A percentile compares a stretch with the other conserved stretches of the same genome.
Evolutionary conservation across 2,113 vertebrate species (phyloP).

Genomic region (Ellobius talpinus): DNA sequence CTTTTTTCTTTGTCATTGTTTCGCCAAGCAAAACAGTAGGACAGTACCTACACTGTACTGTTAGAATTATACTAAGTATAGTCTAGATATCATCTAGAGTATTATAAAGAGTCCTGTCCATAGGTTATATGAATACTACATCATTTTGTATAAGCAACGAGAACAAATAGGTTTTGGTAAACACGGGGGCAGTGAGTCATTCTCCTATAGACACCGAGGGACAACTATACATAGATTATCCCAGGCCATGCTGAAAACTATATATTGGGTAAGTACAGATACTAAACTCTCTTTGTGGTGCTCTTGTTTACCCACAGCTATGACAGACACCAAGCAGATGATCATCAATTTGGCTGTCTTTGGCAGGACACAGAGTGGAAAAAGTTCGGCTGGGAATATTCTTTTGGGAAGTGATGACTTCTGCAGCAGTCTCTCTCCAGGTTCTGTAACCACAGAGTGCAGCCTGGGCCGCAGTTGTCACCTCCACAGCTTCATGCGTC

Average conservation of each 20-base stretch:
- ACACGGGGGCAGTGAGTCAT: not conserved
- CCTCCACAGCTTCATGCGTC: slow-evolving; percentile 80
- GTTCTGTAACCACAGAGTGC: slow-evolving; percentile 83
- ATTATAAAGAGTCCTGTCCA: not conserved
- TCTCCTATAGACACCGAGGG: not conserved
- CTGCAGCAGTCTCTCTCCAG: slow-evolving; percentile 78
- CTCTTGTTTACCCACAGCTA: slow-evolving; percentile 43
- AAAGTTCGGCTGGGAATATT: slow-evolving; percentile 91
- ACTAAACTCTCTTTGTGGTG: not conserved
- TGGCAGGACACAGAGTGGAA: slow-evolving; percentile 89
- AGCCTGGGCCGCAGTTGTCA: slow-evolving; percentile 78
- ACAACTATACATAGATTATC: not conserved
- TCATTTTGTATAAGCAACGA: not conserved
- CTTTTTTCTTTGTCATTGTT: not conserved
- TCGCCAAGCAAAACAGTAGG: not conserved
- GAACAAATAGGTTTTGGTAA: not conserved
- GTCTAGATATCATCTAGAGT: not conserved
- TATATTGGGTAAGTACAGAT: not conserved
- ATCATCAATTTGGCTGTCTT: slow-evolving; percentile 89
- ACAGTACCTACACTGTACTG: not conserved
- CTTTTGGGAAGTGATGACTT: slow-evolving; percentile 91
- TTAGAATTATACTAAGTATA: not conserved
- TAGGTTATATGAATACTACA: not conserved
- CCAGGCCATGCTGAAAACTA: not conserved
- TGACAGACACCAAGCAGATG: slow-evolving; percentile 75